A percentile compares a stretch with the other conserved stretches of the same genome.
Conservation (phyloP, 2,113 vertebrate genomes). For the Spea bombifrons region DNA sequence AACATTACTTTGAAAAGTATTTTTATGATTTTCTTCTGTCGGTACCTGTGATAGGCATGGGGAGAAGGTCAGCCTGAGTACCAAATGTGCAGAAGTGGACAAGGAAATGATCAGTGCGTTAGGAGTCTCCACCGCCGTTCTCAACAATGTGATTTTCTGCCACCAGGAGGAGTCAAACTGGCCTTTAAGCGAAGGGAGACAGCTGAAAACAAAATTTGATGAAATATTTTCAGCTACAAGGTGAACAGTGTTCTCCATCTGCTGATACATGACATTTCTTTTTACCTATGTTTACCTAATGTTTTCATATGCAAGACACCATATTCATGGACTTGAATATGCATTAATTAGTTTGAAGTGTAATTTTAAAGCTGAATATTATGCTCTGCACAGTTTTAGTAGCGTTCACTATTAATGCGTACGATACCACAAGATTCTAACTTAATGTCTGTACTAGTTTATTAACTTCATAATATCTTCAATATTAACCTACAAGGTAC, state of each 20-base stretch:
- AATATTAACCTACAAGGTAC: slow-evolving; percentile 70
- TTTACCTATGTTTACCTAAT: no score
- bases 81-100: slow-evolving; percentile 94
- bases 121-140: slow-evolving; percentile 89
- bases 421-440: no score
- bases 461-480: neutral
- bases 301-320: no score
- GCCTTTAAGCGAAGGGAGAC: slow-evolving; percentile 93
- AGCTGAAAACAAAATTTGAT: slow-evolving; percentile 96
- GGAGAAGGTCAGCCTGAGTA: slow-evolving; percentile 82
- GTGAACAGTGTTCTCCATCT: slow-evolving; percentile 57
- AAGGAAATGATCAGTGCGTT: slow-evolving; percentile 91
- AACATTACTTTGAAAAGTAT: neutral
- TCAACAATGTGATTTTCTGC: slow-evolving; percentile 96
- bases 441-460: no score
- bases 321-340: no score
- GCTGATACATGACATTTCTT: no score
- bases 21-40: neutral
- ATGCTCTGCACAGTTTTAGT: no score
- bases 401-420: no score
- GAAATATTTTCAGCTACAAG: slow-evolving; percentile 97
- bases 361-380: no score
- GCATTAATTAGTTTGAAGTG: no score
- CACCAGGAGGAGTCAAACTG: slow-evolving; percentile 99
- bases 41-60: slow-evolving; percentile 69